Evolutionary conservation across 1,140 invertebrate genomes (phyloP).

Genomic region (Chrysopa pallens): DNA sequence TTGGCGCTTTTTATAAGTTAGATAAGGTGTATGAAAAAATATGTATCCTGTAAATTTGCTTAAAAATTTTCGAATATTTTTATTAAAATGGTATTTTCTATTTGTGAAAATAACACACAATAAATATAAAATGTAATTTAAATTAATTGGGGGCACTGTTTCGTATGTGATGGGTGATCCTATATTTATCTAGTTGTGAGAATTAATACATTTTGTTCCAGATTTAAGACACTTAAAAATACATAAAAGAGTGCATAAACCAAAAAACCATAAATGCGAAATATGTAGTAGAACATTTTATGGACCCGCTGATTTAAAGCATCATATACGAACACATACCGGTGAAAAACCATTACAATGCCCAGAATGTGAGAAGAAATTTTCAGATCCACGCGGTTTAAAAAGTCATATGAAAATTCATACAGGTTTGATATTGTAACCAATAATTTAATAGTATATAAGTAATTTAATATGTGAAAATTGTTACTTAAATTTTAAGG

Average conservation of each 20-base stretch:
- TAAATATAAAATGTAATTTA: no score
- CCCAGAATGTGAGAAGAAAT: slow-evolving; percentile 33
- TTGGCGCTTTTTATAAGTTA: no score
- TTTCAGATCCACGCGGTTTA: slow-evolving; percentile 6
- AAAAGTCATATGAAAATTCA: slow-evolving; percentile 7
- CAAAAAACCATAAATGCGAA: slow-evolving; percentile 23
- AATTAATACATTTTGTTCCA: slow-evolving; percentile 4
- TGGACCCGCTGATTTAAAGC: slow-evolving; percentile 30
- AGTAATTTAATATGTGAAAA: no score
- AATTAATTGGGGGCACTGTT: no score
- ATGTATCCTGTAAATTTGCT: no score
- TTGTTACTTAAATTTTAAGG: slow-evolving; percentile 10
- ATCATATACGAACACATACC: slow-evolving; percentile 43
- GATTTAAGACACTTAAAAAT: slow-evolving; percentile 17
- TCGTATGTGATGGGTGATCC: no score
- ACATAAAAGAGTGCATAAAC: slow-evolving; percentile 13
- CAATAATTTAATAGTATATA: no score
- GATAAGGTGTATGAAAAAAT: no score
- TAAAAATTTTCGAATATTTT: no score
- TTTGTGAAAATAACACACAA: no score
- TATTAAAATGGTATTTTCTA: no score
- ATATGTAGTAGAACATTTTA: slow-evolving; percentile 30
- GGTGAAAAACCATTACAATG: slow-evolving; percentile 48
- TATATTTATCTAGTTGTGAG: slow-evolving; percentile 4
- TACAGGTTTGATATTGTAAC: neutral